A percentile compares a stretch with the other conserved stretches of the same genome.
Conservation (phyloP, 2,113 vertebrate species). For the Hippotragus niger region DNA sequence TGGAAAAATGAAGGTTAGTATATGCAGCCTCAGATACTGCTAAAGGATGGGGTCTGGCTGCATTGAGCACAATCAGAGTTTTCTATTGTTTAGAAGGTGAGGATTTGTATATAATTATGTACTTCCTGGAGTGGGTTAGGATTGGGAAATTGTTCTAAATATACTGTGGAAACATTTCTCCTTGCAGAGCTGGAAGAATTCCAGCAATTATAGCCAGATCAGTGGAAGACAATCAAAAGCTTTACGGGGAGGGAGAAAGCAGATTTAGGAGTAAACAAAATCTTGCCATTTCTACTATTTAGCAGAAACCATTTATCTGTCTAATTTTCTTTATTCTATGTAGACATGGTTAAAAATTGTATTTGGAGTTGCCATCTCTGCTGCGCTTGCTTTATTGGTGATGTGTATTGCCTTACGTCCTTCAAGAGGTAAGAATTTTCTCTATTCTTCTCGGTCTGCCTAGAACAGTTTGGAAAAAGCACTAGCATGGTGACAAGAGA, state of each 20-base stretch:
- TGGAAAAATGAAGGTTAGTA: constrained; percentile 86
- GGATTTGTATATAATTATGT: constrained; percentile 53
- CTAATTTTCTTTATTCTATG: constrained; percentile 75
- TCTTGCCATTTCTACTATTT: constrained; percentile 24
- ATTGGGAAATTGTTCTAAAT: constrained; percentile 64
- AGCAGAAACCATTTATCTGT: constrained; percentile 46
- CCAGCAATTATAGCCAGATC: constrained; percentile 67
- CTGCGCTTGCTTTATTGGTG: constrained; percentile 80
- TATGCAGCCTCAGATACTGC: constrained; percentile 38
- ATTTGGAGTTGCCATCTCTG: constrained; percentile 75
- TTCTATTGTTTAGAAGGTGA: constrained; percentile 57
- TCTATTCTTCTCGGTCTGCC: constrained; percentile 24
- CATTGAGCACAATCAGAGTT: constrained; percentile 54
- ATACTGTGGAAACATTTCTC: constrained; percentile 59
- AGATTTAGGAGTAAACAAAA: constrained; percentile 57
- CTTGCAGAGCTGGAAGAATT: constrained; percentile 47
- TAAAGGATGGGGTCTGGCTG: neutral
- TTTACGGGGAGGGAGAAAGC: constrained; percentile 51
- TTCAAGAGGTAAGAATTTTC: constrained; percentile 81
- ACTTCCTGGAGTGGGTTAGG: constrained; percentile 59
- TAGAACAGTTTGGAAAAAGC: constrained; percentile 55
- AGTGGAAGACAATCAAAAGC: constrained; percentile 54
- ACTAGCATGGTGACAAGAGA: constrained; percentile 52
- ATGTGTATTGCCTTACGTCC: constrained; percentile 81
- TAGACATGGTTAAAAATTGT: constrained; percentile 84